Percentiles rank a stretch among this genome's conserved stretches.
Evolutionary conservation across 2,888 invertebrate genomes (phyloP).

Genomic region (Celastrina argiolus): DNA sequence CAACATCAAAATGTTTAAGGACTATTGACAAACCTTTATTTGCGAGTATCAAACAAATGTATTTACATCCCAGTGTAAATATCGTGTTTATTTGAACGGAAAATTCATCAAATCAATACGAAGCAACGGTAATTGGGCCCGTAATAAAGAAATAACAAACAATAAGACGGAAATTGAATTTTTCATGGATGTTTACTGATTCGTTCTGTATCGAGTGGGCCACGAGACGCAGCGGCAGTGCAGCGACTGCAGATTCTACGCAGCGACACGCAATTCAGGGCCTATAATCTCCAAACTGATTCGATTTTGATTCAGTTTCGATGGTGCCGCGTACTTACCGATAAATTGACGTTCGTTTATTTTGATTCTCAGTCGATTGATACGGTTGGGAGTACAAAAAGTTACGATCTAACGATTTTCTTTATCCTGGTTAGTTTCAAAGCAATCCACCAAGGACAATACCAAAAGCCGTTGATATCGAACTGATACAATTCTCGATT

Average conservation of each 20-base stretch:
- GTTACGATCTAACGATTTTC: no score
- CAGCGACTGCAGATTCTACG: not conserved
- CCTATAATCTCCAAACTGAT: no score
- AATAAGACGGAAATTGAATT: conserved; percentile 23
- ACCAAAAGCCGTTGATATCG: no score
- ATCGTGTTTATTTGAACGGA: conserved; percentile 34
- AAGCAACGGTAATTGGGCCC: conserved; percentile 48
- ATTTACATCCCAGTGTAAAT: conserved; percentile 14
- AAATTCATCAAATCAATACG: conserved; percentile 60
- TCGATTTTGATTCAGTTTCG: no score
- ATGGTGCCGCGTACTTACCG: no score
- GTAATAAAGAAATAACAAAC: conserved; percentile 23
- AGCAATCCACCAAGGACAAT: no score
- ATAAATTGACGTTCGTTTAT: no score
- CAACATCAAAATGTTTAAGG: not conserved
- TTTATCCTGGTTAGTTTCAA: no score
- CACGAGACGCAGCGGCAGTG: not conserved
- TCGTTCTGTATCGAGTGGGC: not conserved
- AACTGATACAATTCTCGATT: no score
- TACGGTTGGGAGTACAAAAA: no score
- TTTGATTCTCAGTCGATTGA: no score
- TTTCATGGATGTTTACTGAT: conserved; percentile 20
- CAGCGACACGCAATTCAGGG: not conserved
- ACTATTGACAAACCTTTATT: not conserved
- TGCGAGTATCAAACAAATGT: not conserved